phyloP scores from a whole-genome alignment of 2,113 vertebrate species.

The Antennarius striatus region DNA sequence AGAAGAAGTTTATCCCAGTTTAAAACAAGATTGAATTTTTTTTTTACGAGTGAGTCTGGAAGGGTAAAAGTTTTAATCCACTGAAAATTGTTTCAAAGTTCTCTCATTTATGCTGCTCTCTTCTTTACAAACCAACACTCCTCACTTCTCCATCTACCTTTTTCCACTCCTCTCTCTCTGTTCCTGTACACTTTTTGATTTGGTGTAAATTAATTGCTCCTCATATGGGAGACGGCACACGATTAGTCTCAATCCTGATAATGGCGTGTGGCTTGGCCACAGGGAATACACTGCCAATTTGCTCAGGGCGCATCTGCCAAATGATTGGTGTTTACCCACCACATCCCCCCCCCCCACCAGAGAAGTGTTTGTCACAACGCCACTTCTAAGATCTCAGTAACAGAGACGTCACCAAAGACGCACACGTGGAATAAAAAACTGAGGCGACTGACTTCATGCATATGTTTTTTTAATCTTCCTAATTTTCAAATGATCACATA shows the following conservation, averaged over 20 bases:
- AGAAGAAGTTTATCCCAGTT: slow-evolving; percentile 22
- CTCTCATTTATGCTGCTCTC: slow-evolving; percentile 2
- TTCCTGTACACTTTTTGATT: slow-evolving; percentile 78
- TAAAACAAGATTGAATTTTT: slow-evolving; percentile 12
- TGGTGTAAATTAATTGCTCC: slow-evolving; percentile 83
- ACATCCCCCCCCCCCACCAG: slow-evolving; percentile 69
- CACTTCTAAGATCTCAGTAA: slow-evolving; percentile 83
- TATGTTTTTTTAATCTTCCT: slow-evolving; percentile 1
- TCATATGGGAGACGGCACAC: slow-evolving; percentile 81
- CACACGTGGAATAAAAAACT: slow-evolving; percentile 8
- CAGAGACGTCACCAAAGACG: slow-evolving; percentile 35
- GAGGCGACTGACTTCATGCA: background rate
- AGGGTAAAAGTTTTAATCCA: slow-evolving; percentile 7
- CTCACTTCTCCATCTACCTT: slow-evolving; percentile 12
- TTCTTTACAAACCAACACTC: background rate
- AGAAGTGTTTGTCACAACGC: slow-evolving; percentile 80
- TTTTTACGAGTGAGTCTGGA: slow-evolving; percentile 14
- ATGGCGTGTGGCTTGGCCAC: slow-evolving; percentile 78
- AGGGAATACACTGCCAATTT: slow-evolving; percentile 82
- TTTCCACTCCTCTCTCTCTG: slow-evolving; percentile 36
- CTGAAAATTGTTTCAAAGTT: slow-evolving; percentile 11
- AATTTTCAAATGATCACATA: slow-evolving; percentile 39
- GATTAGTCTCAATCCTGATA: slow-evolving; percentile 86
- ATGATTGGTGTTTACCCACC: slow-evolving; percentile 85
- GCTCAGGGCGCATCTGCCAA: slow-evolving; percentile 82